These are phyloP conservation scores for Poicephalus meyeri DNA, from an alignment of 2,113 vertebrate genomes.

Conservation along the genomic window DNA sequence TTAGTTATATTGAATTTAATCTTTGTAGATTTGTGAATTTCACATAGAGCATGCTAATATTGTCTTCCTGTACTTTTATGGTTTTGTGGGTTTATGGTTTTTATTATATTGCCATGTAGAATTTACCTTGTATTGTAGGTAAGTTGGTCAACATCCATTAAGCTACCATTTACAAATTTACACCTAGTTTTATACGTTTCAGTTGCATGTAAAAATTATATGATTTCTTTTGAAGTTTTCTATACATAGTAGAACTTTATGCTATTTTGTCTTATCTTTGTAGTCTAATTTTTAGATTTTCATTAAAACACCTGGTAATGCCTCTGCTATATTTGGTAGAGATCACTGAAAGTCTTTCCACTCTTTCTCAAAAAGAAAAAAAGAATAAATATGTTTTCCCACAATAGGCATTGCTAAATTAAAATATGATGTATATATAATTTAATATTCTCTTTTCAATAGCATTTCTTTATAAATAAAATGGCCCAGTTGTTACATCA, in stretches of 20 bases:
- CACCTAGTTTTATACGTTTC: background rate
- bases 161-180: slow-evolving; percentile 15
- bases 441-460: background rate
- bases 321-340: background rate
- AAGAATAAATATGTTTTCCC: background rate
- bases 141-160: slow-evolving; percentile 8
- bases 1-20: background rate
- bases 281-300: background rate
- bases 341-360: background rate
- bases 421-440: background rate
- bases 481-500: background rate
- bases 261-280: background rate
- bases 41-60: background rate
- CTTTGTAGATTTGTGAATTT: background rate
- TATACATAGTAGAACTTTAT: background rate
- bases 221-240: background rate
- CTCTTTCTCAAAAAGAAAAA: background rate
- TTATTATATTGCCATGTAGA: background rate
- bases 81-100: background rate
- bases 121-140: background rate
- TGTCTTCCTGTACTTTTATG: background rate
- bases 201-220: background rate
- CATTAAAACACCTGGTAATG: background rate
- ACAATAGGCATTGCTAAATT: background rate
- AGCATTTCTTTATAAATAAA: background rate